A percentile compares a stretch with the other conserved stretches of the same genome.
Conservation (phyloP, 2,113 vertebrate genomes). For the Pangasianodon gigas region DNA sequence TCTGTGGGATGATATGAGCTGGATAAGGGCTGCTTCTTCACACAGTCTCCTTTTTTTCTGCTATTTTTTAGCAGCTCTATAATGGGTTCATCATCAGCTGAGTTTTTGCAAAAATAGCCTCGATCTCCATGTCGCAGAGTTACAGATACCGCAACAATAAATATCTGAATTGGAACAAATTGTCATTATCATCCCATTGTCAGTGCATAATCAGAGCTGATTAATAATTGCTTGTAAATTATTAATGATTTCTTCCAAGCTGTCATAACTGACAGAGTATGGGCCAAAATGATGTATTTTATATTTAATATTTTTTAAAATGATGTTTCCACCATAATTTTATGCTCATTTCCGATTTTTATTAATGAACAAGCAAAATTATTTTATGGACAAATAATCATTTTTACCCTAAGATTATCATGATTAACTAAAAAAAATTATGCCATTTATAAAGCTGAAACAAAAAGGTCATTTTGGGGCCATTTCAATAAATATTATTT, state of each 20-base stretch:
- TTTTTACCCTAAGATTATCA: neutral
- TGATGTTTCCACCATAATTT: neutral
- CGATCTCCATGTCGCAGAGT: slow-evolving; percentile 64
- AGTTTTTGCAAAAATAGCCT: slow-evolving; percentile 55
- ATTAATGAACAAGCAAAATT: neutral
- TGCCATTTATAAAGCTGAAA: neutral
- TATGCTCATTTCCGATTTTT: neutral
- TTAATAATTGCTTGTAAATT: neutral
- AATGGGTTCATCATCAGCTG: slow-evolving; percentile 43
- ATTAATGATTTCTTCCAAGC: neutral
- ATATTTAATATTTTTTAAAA: neutral
- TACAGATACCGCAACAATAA: slow-evolving; percentile 63
- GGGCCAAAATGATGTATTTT: neutral
- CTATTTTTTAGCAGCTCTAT: slow-evolving; percentile 47
- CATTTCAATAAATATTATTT: neutral
- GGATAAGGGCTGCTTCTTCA: neutral
- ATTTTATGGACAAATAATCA: neutral
- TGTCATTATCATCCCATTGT: neutral
- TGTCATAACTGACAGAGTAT: neutral
- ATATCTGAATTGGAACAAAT: slow-evolving; percentile 66
- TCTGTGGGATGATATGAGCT: slow-evolving; percentile 7
- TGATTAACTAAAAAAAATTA: neutral
- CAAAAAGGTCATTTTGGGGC: neutral
- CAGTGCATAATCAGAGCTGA: neutral
- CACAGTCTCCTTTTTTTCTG: slow-evolving; percentile 4